A percentile compares a stretch with the other conserved stretches of the same genome.
phyloP scores from a whole-genome alignment of 2,888 invertebrate species.

The Euzetes globulus region DNA sequence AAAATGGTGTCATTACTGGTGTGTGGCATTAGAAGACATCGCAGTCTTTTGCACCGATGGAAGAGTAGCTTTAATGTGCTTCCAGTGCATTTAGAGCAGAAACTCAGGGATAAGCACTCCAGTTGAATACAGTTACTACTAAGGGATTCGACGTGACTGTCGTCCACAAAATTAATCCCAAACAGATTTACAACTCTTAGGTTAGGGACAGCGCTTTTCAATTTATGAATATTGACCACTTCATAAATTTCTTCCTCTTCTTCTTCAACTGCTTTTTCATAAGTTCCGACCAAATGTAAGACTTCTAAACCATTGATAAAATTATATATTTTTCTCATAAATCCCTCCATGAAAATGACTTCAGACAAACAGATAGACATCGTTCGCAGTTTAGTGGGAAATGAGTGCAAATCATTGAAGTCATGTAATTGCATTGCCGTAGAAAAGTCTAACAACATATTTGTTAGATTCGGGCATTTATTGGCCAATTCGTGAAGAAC shows the following conservation, averaged over 20 bases:
- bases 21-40: conserved; percentile 89
- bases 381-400: conserved; percentile 91
- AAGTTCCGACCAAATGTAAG: conserved; percentile 94
- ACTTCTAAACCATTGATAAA: conserved; percentile 97
- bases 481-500: conserved; percentile 93
- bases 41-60: conserved; percentile 82
- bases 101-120: conserved; percentile 94
- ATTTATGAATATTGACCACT: conserved; percentile 95
- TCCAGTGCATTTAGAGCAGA: conserved; percentile 92
- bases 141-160: conserved; percentile 96
- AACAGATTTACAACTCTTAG: conserved; percentile 93
- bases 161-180: conserved; percentile 96
- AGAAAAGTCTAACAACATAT: conserved; percentile 93
- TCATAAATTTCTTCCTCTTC: conserved; percentile 99
- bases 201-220: conserved; percentile 97
- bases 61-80: conserved; percentile 88
- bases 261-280: conserved; percentile 81
- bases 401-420: conserved; percentile 96
- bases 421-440: conserved; percentile 99
- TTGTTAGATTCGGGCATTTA: conserved; percentile 89
- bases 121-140: conserved; percentile 78
- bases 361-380: conserved; percentile 95
- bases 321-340: conserved; percentile 99
- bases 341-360: conserved; percentile 99
- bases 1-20: conserved; percentile 60